Percentiles rank a stretch among this genome's conserved stretches.
These are phyloP conservation scores for Parus major DNA, from an alignment of 2,113 vertebrate genomes.

Conservation along the genomic window DNA sequence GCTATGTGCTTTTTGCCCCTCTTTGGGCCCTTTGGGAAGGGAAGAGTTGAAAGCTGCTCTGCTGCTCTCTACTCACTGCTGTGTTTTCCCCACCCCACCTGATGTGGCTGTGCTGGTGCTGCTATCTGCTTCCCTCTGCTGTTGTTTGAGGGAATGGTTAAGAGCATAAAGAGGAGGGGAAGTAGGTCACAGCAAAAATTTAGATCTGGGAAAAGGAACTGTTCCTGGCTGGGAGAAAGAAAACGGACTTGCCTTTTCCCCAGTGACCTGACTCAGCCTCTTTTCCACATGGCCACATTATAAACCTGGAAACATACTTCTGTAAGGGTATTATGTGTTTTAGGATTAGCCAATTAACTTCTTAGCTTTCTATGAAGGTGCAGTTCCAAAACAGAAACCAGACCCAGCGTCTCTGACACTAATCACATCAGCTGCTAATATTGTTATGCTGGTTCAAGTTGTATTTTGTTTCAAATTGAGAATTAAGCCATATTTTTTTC, in stretches of 20 bases:
- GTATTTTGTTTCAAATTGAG: background rate
- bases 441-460: background rate
- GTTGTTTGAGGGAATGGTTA: constrained; percentile 46
- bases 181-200: constrained; percentile 45
- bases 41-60: background rate
- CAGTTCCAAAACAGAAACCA: constrained; percentile 56
- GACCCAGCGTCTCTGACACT: constrained; percentile 9
- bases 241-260: constrained; percentile 31
- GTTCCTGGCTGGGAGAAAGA: background rate
- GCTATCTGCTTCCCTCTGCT: constrained; percentile 61
- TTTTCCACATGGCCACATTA: constrained; percentile 17
- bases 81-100: constrained; percentile 35
- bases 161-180: constrained; percentile 33
- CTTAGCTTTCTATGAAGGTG: constrained; percentile 54
- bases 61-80: background rate
- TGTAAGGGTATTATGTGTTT: constrained; percentile 45
- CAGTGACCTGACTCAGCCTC: constrained; percentile 41
- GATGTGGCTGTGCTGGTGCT: constrained; percentile 17
- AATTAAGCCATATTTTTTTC: background rate
- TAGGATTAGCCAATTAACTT: constrained; percentile 58
- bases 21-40: background rate
- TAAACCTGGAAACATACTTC: constrained; percentile 36
- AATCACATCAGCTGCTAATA: constrained; percentile 37
- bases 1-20: background rate
- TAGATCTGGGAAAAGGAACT: background rate